phyloP scores from a whole-genome alignment of 2,888 invertebrate genomes.

The Luperina nickerlii region DNA sequence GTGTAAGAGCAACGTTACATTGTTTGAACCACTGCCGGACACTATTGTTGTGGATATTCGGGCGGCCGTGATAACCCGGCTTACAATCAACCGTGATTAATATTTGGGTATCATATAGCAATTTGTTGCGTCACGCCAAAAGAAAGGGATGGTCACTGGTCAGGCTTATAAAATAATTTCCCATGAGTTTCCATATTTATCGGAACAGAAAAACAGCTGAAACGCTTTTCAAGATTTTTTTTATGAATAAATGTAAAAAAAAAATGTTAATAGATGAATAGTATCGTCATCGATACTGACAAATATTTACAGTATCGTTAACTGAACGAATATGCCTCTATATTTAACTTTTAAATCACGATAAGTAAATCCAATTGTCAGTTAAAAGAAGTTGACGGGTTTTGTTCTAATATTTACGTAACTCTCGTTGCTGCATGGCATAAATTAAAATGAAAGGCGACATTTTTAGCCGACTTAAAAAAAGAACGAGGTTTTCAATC shows the following conservation, averaged over 20 bases:
- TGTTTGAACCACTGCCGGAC: conserved; percentile 82
- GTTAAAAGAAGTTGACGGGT: no score
- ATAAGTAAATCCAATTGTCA: neutral
- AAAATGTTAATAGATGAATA: neutral
- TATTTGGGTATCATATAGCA: conserved; percentile 66
- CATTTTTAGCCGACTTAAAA: neutral
- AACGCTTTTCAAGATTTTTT: no score
- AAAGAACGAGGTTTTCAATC: neutral
- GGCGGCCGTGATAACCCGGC: conserved; percentile 75
- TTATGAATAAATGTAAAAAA: neutral
- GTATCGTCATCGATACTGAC: neutral
- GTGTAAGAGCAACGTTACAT: conserved; percentile 77
- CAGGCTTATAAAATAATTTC: conserved; percentile 38
- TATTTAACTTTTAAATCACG: conserved; percentile 1
- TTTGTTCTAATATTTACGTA: neutral
- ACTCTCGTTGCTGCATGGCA: neutral
- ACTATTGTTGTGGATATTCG: conserved; percentile 85
- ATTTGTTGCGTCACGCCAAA: conserved; percentile 59
- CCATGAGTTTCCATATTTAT: conserved; percentile 27
- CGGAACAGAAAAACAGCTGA: conserved; percentile 12
- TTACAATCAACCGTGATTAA: conserved; percentile 79
- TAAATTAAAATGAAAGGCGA: neutral
- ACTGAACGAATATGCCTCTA: neutral
- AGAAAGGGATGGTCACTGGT: conserved; percentile 41
- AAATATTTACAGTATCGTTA: neutral